phyloP scores from a whole-genome alignment of 2,888 invertebrate genomes.

The Dilophus febrilis region DNA sequence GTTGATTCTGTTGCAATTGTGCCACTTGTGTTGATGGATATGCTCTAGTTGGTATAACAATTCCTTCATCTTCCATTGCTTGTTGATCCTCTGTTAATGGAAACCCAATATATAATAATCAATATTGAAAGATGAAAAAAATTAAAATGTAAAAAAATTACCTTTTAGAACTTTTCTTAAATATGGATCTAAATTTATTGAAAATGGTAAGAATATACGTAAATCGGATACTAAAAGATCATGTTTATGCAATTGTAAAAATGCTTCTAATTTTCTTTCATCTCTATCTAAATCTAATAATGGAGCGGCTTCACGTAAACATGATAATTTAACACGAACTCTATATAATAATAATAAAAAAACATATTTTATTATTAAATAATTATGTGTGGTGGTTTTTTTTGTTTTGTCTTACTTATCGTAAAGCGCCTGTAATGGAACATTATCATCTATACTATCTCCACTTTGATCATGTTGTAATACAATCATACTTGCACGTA shows the following conservation, averaged over 20 bases:
- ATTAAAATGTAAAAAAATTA: slow-evolving; percentile 21
- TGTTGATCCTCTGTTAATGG: slow-evolving; percentile 45
- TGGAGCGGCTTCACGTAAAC: slow-evolving; percentile 73
- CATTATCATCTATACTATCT: slow-evolving; percentile 68
- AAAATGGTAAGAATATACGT: slow-evolving; percentile 92
- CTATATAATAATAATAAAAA: slow-evolving; percentile 29
- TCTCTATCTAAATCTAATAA: slow-evolving; percentile 85
- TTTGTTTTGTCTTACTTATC: slow-evolving; percentile 56
- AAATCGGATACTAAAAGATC: slow-evolving; percentile 74
- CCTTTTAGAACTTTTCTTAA: slow-evolving; percentile 93
- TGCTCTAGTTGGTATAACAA: slow-evolving; percentile 24
- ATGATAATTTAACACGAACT: slow-evolving; percentile 64
- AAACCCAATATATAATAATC: neutral
- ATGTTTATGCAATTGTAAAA: slow-evolving; percentile 64
- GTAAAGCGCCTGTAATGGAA: slow-evolving; percentile 76
- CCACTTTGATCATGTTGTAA: slow-evolving; percentile 83
- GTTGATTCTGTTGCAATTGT: slow-evolving; percentile 1
- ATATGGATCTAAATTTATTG: slow-evolving; percentile 96
- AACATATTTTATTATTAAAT: slow-evolving; percentile 1
- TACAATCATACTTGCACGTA: slow-evolving; percentile 93
- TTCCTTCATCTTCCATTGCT: slow-evolving; percentile 40
- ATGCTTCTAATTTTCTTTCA: slow-evolving; percentile 86
- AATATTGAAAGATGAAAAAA: neutral
- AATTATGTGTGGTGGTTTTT: neutral
- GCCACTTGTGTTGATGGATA: slow-evolving; percentile 15